Conservation (phyloP, 1,140 invertebrate species). For the Plodia interpunctella region DNA sequence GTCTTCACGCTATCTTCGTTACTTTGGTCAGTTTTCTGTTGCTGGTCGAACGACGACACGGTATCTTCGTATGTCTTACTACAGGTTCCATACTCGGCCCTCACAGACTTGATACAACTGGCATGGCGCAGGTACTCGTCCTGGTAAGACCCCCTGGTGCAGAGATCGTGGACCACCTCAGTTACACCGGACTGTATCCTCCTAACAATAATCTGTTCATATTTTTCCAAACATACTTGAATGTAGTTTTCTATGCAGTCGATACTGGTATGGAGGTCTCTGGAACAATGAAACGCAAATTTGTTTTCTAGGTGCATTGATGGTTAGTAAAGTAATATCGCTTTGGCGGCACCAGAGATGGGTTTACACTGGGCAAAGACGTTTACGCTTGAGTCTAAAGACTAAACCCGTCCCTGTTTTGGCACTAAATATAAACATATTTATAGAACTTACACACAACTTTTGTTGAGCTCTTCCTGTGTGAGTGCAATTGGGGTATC, state of each 20-base stretch:
- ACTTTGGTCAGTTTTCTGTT: constrained; percentile 66
- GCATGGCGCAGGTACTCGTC: constrained; percentile 84
- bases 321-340: no score
- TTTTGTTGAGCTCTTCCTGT: no score
- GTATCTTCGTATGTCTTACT: constrained; percentile 81
- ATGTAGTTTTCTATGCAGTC: constrained; percentile 87
- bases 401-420: no score
- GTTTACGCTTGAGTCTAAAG: no score
- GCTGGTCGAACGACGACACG: constrained; percentile 59
- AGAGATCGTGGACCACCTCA: constrained; percentile 84
- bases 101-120: constrained; percentile 82
- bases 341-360: no score
- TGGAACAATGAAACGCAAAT: no score
- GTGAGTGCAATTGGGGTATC: no score
- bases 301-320: no score
- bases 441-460: no score
- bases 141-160: constrained; percentile 85
- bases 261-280: constrained; percentile 83
- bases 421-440: no score
- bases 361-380: no score
- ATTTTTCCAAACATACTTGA: constrained; percentile 82
- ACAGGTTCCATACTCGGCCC: constrained; percentile 82
- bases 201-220: constrained; percentile 84
- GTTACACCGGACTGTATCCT: constrained; percentile 85
- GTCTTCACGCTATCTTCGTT: constrained; percentile 78